A percentile compares a stretch with the other conserved stretches of the same genome.
Conservation (phyloP, 2,113 vertebrate species). For the Cyanoliseus patagonus region DNA sequence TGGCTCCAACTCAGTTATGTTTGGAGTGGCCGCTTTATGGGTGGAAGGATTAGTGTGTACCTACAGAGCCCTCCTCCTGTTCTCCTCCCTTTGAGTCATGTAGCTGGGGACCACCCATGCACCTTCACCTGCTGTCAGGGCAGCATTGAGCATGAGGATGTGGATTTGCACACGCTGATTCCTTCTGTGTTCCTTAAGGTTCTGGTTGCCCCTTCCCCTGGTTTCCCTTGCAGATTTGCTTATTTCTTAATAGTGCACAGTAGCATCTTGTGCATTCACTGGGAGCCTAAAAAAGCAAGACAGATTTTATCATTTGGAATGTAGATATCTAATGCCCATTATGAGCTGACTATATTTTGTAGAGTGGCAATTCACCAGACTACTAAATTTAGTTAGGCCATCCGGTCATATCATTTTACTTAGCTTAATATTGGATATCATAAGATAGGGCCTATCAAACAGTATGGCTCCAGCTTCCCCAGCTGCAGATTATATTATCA, state of each 20-base stretch:
- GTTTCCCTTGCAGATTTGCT: not conserved
- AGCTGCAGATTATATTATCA: constrained; percentile 39
- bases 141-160: not conserved
- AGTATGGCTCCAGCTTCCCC: constrained; percentile 53
- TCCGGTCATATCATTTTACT: constrained; percentile 61
- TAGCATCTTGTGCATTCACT: not conserved
- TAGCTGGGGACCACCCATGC: not conserved
- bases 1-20: not conserved
- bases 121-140: rapidly evolving
- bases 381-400: constrained; percentile 68
- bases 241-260: not conserved
- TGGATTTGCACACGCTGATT: not conserved
- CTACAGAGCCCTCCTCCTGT: not conserved
- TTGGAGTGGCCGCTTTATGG: not conserved
- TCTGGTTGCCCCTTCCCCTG: not conserved
- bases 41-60: not conserved
- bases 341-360: constrained; percentile 53
- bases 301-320: constrained; percentile 60
- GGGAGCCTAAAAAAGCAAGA: constrained; percentile 44
- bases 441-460: constrained; percentile 62
- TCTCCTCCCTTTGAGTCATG: rapidly evolving
- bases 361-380: constrained; percentile 62
- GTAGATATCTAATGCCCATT: constrained; percentile 61
- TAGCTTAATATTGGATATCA: constrained; percentile 49
- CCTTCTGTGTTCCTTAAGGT: not conserved